phyloP scores from a whole-genome alignment of 2,113 vertebrate genomes.

The Hemiprocne comata region DNA sequence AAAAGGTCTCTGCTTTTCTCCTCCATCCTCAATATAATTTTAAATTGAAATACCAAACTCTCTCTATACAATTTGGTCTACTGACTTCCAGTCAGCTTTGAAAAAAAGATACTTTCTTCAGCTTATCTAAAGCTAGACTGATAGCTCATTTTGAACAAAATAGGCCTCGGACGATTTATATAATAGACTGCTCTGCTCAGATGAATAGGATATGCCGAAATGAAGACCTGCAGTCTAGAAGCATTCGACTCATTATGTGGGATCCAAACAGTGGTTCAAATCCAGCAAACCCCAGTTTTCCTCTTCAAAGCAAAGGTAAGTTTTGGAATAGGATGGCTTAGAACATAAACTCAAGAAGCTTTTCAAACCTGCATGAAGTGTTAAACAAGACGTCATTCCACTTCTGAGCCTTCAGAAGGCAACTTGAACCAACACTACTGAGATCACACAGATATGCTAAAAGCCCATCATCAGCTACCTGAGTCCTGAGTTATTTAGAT shows the following conservation, averaged over 20 bases:
- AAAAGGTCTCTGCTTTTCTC: constrained; percentile 29
- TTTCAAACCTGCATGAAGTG: background rate
- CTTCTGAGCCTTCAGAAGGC: background rate
- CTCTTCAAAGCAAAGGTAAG: background rate
- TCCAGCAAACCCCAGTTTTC: background rate
- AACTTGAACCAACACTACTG: background rate
- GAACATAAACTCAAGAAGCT: background rate
- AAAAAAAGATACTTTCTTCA: constrained; percentile 36
- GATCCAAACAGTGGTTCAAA: background rate
- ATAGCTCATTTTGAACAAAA: constrained; percentile 45
- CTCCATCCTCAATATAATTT: constrained; percentile 8
- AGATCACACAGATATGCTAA: background rate
- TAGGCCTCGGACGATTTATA: background rate
- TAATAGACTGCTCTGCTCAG: constrained; percentile 5
- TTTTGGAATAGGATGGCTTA: background rate
- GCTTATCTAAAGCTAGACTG: constrained; percentile 11
- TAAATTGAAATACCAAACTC: constrained; percentile 17
- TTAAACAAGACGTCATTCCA: background rate
- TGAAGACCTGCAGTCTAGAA: background rate
- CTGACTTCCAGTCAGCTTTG: constrained; percentile 26
- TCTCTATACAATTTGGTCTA: constrained; percentile 21
- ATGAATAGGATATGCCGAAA: background rate
- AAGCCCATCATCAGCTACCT: background rate
- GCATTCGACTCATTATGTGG: fast-evolving
- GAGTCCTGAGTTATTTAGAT: background rate